Percentiles rank a stretch among this genome's conserved stretches.
phyloP scores from a whole-genome alignment of 1,140 invertebrate species.

The Chrysomallon squamiferum region DNA sequence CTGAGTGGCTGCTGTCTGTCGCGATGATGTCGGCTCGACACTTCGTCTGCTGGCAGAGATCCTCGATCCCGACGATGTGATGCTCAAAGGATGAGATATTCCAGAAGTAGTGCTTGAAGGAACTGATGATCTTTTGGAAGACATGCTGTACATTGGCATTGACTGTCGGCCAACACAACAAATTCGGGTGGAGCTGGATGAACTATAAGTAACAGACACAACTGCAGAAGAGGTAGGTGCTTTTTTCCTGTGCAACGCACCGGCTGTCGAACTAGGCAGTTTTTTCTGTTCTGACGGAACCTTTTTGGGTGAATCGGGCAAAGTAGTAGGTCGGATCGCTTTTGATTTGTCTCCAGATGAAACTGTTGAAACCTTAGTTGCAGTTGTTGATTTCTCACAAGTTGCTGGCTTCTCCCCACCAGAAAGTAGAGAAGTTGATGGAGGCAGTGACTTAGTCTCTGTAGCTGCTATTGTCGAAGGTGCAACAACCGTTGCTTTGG shows the following conservation, averaged over 20 bases:
- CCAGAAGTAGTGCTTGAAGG: neutral
- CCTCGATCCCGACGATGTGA: neutral
- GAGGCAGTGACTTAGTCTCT: neutral
- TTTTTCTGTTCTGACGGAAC: too few relatives aligned
- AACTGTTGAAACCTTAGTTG: neutral
- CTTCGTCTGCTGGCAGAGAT: neutral
- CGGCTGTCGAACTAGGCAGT: too few relatives aligned
- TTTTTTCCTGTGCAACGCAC: too few relatives aligned
- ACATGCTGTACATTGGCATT: neutral
- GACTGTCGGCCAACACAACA: too few relatives aligned
- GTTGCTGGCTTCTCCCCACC: neutral
- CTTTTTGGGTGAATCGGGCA: neutral
- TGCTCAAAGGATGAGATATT: neutral
- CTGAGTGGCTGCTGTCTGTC: neutral
- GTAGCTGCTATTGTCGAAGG: neutral
- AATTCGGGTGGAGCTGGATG: too few relatives aligned
- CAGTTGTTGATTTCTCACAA: neutral
- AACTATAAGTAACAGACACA: neutral
- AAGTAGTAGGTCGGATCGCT: neutral
- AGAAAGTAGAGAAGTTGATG: neutral
- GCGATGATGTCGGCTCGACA: neutral
- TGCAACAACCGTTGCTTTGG: constrained; percentile 1
- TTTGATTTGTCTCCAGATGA: neutral
- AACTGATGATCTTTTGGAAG: neutral
- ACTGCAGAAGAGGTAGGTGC: neutral